Base-by-base conservation (phyloP, 2,888 invertebrate genomes). In the Nipponacmea schrenckii region DNA sequence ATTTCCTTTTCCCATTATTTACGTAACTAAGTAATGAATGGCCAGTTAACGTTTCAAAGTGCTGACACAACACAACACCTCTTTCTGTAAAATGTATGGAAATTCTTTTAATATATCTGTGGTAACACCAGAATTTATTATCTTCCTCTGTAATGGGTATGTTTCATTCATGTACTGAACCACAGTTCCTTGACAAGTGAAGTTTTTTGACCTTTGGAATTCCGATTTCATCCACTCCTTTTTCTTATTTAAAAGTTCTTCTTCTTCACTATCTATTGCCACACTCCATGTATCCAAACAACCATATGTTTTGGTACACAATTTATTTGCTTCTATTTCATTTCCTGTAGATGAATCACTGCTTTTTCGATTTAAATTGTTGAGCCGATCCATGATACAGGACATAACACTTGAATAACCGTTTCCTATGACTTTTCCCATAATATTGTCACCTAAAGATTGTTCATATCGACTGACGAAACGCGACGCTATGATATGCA, bases 331-430 rank as follows among this genome's bases (percentile, higher is more conserved):
- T 17, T 17, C 2, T 15, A 14, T 17, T 15, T 17, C 17, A 48
- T 15, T 15, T 12, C 48, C 48, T 15, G 17, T 48, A 17, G 48
- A 15, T 15, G 48, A 48, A 48, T 15, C 15, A 48, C 48, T 48
- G n/a, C n/a, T n/a, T 48, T 48, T 48, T 48, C 48, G 15, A 15
- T 48, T 48, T 3, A 48, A n/a, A 48, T 48, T 48, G 48, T 48
- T 15, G 17, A 48, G 48, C 15, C 48, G 48, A 15, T 48, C 48
- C n/a, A 48, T n/a, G n/a, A 48, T 48, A 48, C n/a, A 17, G 15
- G 48, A 48, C 48, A 48, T 15, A n/a, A 48, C n/a, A 48, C 48
- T 48, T 48, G 48, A 48, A 48, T 48, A 48, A n/a, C 48, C 48
- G 15, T 15, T 17, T 48, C 48, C 15, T 17, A 48, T 48, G n/a